Percentiles rank a stretch among this genome's conserved stretches.
These are phyloP conservation scores for Protonibea diacanthus DNA, from an alignment of 2,797 vertebrate genomes.

Conservation along the genomic window DNA sequence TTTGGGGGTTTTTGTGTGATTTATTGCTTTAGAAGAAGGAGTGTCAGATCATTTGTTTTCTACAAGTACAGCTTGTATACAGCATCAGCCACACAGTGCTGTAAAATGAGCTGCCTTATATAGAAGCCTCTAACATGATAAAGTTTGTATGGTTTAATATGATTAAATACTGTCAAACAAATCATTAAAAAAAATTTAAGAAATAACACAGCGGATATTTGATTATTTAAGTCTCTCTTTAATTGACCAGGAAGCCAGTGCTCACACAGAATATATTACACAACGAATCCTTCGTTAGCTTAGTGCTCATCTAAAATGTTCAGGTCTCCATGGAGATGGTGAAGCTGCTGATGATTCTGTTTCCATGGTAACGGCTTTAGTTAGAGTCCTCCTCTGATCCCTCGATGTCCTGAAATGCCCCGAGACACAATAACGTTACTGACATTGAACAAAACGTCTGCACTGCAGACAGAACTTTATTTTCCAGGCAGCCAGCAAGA, in stretches of 20 bases:
- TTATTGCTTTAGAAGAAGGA: background rate
- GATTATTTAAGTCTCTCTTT: conserved; percentile 41
- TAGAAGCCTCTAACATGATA: conserved; percentile 3
- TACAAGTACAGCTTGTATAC: background rate
- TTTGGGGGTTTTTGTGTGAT: background rate
- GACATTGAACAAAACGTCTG: background rate
- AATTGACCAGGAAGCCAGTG: conserved; percentile 25
- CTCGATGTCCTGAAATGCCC: conserved; percentile 78
- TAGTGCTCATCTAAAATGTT: conserved; percentile 39
- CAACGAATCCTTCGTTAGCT: background rate
- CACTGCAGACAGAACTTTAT: background rate
- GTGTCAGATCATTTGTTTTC: conserved; percentile 22
- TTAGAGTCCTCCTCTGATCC: conserved; percentile 80
- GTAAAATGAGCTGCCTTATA: conserved; percentile 34
- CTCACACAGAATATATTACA: conserved; percentile 22
- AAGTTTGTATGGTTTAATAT: conserved; percentile 2
- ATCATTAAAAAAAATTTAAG: background rate
- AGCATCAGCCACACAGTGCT: conserved; percentile 11
- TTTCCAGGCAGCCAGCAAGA: background rate
- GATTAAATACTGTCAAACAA: conserved; percentile 8
- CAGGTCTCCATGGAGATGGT: conserved; percentile 47
- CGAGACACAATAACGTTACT: conserved; percentile 10
- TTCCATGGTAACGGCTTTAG: conserved; percentile 63
- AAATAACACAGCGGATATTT: background rate
- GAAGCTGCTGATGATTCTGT: conserved; percentile 43